A percentile compares a stretch with the other conserved stretches of the same genome.
Evolutionary conservation across 2,797 vertebrate species (phyloP).

Genomic region (Dipus sagitta): DNA sequence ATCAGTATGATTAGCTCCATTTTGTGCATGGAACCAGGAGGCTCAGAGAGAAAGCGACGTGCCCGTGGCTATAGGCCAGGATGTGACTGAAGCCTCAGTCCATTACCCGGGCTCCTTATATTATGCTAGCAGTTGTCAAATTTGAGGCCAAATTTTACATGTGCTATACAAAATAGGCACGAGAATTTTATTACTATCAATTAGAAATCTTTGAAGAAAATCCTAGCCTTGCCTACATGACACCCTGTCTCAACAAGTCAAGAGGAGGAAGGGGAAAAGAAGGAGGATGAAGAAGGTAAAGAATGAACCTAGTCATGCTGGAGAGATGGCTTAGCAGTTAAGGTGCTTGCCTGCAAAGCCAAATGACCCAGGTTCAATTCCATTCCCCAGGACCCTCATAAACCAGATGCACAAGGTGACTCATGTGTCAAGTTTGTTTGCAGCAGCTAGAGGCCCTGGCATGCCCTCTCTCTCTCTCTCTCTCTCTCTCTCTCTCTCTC

Average conservation of each 20-base stretch:
- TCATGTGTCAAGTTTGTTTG: too few relatives aligned
- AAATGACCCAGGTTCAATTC: too few relatives aligned
- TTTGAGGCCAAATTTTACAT: background rate
- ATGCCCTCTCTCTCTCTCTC: too few relatives aligned
- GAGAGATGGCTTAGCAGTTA: too few relatives aligned
- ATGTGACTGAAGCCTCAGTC: background rate
- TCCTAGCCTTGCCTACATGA: background rate
- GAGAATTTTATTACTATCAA: background rate
- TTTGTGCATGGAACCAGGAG: background rate
- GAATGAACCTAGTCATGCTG: background rate
- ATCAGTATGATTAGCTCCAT: background rate
- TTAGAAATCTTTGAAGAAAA: background rate
- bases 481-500: too few relatives aligned
- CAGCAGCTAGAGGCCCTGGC: too few relatives aligned
- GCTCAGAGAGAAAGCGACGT: background rate
- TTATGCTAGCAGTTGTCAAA: background rate
- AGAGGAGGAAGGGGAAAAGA: background rate
- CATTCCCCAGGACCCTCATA: too few relatives aligned
- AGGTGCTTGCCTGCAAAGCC: too few relatives aligned
- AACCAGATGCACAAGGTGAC: too few relatives aligned
- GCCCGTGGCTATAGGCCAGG: background rate
- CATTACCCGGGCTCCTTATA: background rate
- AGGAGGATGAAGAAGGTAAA: background rate
- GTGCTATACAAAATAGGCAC: background rate
- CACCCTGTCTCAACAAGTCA: background rate